Evolutionary conservation across 2,888 invertebrate genomes (phyloP).

Genomic region (Melanostoma mellinum): DNA sequence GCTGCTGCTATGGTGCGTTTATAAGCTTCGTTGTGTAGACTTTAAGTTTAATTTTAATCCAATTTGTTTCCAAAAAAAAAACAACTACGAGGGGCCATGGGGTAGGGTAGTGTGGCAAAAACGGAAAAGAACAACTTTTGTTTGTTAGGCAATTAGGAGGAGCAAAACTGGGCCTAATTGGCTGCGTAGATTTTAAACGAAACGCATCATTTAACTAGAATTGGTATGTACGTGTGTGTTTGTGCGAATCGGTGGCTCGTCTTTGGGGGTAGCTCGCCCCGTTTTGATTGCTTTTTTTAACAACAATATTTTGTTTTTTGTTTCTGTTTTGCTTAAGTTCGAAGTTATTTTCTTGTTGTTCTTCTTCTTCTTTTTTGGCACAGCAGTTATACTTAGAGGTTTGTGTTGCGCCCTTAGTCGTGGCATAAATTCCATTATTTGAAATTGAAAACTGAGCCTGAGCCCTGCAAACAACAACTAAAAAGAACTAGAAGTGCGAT

Average conservation of each 20-base stretch:
- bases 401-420: not conserved
- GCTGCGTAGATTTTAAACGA: constrained; percentile 54
- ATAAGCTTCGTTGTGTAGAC: constrained; percentile 32
- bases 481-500: not conserved
- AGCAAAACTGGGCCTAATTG: constrained; percentile 51
- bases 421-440: not conserved
- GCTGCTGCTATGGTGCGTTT: constrained; percentile 20
- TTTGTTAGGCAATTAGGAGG: constrained; percentile 64
- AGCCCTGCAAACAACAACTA: not conserved
- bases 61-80: constrained; percentile 31
- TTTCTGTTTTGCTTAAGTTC: not conserved
- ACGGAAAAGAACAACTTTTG: constrained; percentile 37
- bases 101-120: not conserved
- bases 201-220: constrained; percentile 28
- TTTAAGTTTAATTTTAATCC: constrained; percentile 64
- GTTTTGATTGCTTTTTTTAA: constrained; percentile 7
- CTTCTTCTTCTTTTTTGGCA: not conserved
- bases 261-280: not conserved
- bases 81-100: not conserved
- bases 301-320: not conserved
- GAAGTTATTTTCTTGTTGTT: not conserved
- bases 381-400: constrained; percentile 3
- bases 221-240: constrained; percentile 1
- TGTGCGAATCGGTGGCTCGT: not conserved
- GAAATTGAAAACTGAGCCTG: not conserved